Percentiles rank a stretch among this genome's conserved stretches.
Conservation (phyloP, 2,888 invertebrate species). For the Phengaris alcon region DNA sequence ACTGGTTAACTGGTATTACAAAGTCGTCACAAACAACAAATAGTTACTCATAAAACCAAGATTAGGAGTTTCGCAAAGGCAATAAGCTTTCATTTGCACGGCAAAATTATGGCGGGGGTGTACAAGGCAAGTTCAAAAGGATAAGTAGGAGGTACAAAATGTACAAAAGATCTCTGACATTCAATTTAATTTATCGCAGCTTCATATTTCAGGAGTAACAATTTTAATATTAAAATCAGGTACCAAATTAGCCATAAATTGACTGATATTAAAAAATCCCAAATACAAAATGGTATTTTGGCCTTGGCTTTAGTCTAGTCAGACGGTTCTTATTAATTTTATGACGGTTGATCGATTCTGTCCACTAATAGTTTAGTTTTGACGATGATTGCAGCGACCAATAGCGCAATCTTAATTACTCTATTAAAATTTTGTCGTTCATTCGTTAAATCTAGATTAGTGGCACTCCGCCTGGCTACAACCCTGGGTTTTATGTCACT, state of each 20-base stretch:
- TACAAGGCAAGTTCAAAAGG: background rate
- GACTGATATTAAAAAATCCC: background rate
- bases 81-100: background rate
- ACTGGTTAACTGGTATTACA: background rate
- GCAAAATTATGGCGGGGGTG: background rate
- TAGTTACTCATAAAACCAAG: background rate
- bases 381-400: background rate
- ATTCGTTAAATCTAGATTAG: background rate
- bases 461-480: background rate
- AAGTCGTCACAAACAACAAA: background rate
- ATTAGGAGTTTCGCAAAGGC: constrained; percentile 12
- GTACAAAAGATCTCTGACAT: background rate
- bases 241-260: background rate
- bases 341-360: background rate
- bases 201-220: background rate
- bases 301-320: background rate
- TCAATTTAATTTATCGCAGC: constrained; percentile 9
- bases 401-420: constrained; percentile 17
- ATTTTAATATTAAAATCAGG: background rate
- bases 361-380: background rate
- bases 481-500: background rate
- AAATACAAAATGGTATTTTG: background rate
- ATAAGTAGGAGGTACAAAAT: background rate
- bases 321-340: constrained; percentile 2
- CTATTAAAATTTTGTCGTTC: background rate